phyloP scores from a whole-genome alignment of 2,888 invertebrate genomes.

The Drosophila meridiana region DNA sequence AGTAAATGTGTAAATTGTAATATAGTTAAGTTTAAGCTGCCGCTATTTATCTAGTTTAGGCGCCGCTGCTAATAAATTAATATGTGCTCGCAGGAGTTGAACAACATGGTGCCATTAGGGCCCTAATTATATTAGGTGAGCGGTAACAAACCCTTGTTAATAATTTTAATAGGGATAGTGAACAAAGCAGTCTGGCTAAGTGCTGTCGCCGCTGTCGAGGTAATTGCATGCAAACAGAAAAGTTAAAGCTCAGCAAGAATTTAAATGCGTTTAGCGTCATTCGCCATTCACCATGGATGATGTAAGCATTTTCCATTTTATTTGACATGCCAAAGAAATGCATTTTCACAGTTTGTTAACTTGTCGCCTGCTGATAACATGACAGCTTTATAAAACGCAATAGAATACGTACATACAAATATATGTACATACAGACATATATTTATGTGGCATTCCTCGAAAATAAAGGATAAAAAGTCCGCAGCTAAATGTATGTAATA shows the following conservation, averaged over 20 bases:
- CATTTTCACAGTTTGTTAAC: constrained; percentile 16
- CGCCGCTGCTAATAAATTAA: constrained; percentile 2
- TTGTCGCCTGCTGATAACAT: constrained; percentile 4
- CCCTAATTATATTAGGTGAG: neutral
- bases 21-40: neutral
- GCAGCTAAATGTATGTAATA: neutral
- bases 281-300: neutral
- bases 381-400: constrained; percentile 4
- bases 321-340: constrained; percentile 6
- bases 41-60: neutral
- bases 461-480: neutral
- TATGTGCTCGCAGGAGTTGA: neutral
- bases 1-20: neutral
- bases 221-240: constrained; percentile 6
- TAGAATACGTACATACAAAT: neutral
- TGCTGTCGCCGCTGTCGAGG: neutral
- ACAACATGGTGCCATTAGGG: neutral
- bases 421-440: neutral
- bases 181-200: neutral
- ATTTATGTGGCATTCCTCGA: neutral
- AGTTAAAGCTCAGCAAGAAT: constrained; percentile 2
- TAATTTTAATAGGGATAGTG: neutral
- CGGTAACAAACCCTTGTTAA: neutral
- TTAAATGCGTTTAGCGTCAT: constrained; percentile 6
- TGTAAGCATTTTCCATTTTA: constrained; percentile 9